These are phyloP conservation scores for Chaetura pelagica DNA, from an alignment of 2,113 vertebrate genomes.

Conservation along the genomic window DNA sequence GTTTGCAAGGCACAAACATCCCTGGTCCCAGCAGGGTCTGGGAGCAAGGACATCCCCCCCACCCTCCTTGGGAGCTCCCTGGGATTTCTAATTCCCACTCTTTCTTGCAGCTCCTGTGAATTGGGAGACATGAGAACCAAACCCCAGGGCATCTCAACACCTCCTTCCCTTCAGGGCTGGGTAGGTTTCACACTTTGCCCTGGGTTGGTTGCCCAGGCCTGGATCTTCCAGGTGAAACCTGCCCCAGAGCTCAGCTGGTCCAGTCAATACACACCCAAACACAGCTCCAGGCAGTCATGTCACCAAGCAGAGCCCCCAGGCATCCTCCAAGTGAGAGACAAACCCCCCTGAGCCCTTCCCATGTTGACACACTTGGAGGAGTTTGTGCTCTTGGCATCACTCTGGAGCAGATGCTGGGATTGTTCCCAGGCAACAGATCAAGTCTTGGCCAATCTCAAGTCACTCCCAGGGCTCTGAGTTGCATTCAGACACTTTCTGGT, in stretches of 20 bases:
- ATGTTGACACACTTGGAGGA: neutral
- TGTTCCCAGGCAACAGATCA: neutral
- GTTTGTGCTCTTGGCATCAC: neutral
- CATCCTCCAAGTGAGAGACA: neutral
- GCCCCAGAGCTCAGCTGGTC: accelerated
- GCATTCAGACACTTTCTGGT: neutral
- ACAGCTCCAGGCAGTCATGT: neutral
- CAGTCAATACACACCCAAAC: neutral
- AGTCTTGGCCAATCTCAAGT: neutral
- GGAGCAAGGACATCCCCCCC: neutral
- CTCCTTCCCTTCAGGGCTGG: neutral
- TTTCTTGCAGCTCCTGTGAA: neutral
- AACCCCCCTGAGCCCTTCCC: accelerated
- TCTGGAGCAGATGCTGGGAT: neutral
- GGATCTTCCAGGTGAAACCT: neutral
- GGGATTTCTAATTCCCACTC: neutral
- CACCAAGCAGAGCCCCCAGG: neutral
- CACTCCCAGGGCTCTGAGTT: neutral
- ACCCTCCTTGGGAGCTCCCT: neutral
- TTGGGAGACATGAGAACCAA: accelerated
- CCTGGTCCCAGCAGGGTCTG: neutral
- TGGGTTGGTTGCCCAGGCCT: neutral
- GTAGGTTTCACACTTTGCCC: neutral
- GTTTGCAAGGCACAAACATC: neutral
- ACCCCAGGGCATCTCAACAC: neutral